These are phyloP conservation scores for Chromis chromis DNA, from an alignment of 2,797 vertebrate species.

Conservation along the genomic window DNA sequence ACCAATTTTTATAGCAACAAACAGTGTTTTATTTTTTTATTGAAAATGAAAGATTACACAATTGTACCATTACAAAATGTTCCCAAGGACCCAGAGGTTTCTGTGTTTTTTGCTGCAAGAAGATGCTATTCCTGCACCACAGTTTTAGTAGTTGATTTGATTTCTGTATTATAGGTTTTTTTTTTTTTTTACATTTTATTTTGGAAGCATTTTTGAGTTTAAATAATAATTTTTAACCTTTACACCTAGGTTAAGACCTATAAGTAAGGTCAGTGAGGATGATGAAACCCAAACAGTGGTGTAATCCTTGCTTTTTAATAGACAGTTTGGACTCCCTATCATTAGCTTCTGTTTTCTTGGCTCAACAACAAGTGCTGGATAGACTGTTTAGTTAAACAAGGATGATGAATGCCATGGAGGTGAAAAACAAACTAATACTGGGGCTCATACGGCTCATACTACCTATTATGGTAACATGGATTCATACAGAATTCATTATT, in stretches of 20 bases:
- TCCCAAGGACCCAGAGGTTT: background rate
- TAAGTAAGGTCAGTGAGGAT: slow-evolving; percentile 24
- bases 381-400: slow-evolving; percentile 61
- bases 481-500: background rate
- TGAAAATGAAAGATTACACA: background rate
- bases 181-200: background rate
- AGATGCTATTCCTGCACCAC: too few relatives aligned
- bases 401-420: slow-evolving; percentile 33
- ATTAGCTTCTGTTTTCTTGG: slow-evolving; percentile 71
- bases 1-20: background rate
- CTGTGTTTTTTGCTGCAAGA: too few relatives aligned
- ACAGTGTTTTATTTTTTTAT: background rate
- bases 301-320: slow-evolving; percentile 68
- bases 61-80: background rate
- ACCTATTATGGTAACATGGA: slow-evolving; percentile 7
- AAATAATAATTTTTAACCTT: background rate
- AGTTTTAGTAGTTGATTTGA: background rate
- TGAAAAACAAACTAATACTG: slow-evolving; percentile 38
- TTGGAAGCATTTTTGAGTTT: background rate
- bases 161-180: background rate
- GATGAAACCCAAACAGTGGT: slow-evolving; percentile 62
- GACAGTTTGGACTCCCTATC: slow-evolving; percentile 67
- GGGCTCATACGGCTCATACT: background rate
- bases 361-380: slow-evolving; percentile 69
- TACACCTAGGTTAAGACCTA: background rate